Base-by-base conservation (phyloP, 2,797 vertebrate species). In the Gymnocypris eckloni region DNA sequence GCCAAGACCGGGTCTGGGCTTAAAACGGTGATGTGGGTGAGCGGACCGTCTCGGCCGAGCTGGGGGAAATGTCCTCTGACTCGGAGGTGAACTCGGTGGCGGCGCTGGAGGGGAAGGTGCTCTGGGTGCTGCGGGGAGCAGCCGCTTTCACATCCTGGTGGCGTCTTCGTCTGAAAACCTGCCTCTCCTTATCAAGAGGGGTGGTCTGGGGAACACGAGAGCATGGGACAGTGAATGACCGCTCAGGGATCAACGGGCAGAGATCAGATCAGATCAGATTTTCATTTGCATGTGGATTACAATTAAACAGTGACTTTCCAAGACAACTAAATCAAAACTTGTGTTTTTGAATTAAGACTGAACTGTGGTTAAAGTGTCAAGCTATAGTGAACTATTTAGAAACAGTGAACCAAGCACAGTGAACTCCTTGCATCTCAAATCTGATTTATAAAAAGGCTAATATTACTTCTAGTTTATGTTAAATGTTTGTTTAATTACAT, bases 131-230 rank as follows among this genome's bases (percentile, higher is more conserved):
- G 87, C 93, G 92, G 76, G 88, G 1, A 8, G 59, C 43, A 6
- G 91, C 52, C 85, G 92, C 92, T 90, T 92, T 98, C 93, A 97
- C 97, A 97, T 98, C 96, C 95, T 96, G 95, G 84, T 98, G 91
- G 96, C 97, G 95, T 97, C 97, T 97, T 97, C 96, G 95, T 97
- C 96, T 91, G 97, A 99, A 97, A 97, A 98, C 95, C 97, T 98
- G 97, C 97, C 97, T 97, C 97, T 99, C 97, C 95, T 99, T 99
- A 97, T 99, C 98, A 97, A 99, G 97, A 97, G 98, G 94, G 95
- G 97, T 98, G 97, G 96, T 98, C 97, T 99, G 96, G n/a, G 39
- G 50, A 83, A 54, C 22, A 79, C 12, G 13, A 78, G 11, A 48
- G 61, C 78, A 71, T 20, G 25, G 20, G 39, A 64, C 16, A 70